A percentile compares a stretch with the other conserved stretches of the same genome.
phyloP scores from a whole-genome alignment of 2,113 vertebrate species.

The Sorex fumeus region DNA sequence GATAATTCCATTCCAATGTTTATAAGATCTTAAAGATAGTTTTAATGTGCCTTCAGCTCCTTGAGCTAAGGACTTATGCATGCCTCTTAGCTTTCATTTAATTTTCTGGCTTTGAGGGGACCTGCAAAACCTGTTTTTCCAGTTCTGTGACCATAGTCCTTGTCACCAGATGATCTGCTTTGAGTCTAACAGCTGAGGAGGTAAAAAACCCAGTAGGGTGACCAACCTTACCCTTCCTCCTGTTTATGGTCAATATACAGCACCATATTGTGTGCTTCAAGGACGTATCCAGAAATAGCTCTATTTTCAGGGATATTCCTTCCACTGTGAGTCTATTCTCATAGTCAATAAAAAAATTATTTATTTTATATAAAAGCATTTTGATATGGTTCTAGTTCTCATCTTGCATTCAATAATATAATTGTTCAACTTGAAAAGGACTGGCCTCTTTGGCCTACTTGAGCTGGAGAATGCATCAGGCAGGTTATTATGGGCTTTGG shows the following conservation, averaged over 20 bases:
- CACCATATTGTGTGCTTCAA: neutral
- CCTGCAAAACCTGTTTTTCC: conserved; percentile 31
- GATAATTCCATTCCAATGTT: neutral
- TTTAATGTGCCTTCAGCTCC: neutral
- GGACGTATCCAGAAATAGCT: neutral
- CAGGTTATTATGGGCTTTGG: neutral
- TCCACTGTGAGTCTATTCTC: neutral
- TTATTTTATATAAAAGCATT: neutral
- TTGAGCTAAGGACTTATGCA: neutral
- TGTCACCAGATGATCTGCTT: neutral
- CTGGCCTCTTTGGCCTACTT: neutral
- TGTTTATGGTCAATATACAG: fast-evolving
- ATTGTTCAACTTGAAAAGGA: neutral
- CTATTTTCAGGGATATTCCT: neutral
- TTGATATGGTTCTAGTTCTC: neutral
- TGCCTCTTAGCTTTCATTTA: conserved; percentile 43
- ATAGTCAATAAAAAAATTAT: neutral
- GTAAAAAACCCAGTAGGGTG: no score
- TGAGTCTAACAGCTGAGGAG: neutral
- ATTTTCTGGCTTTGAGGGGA: neutral
- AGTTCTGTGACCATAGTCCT: neutral
- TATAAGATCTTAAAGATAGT: neutral
- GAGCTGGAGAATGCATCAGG: neutral
- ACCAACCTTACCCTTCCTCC: neutral
- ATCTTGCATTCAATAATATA: neutral